Conservation (phyloP, 2,797 vertebrate genomes). For the Sebastes steindachneri region DNA sequence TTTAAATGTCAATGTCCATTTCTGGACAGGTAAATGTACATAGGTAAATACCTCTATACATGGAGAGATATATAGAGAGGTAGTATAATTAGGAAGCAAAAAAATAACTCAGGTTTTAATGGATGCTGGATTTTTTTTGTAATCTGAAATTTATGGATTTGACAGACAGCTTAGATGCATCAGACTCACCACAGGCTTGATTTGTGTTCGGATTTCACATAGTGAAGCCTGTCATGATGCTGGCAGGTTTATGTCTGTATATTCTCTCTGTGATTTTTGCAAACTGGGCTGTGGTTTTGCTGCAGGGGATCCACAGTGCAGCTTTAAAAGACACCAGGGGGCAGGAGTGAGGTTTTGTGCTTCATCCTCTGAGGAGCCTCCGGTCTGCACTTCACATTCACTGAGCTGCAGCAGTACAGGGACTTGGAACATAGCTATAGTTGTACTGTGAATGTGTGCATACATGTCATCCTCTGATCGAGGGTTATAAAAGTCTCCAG, state of each 20-base stretch:
- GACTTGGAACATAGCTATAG: background rate
- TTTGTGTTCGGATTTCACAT: constrained; percentile 9
- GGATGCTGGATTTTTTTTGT: background rate
- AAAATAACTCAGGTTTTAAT: constrained; percentile 10
- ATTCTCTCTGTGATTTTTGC: background rate
- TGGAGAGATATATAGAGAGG: background rate
- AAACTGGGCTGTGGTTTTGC: background rate
- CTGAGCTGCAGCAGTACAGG: background rate
- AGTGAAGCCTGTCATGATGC: background rate
- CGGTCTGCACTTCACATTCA: background rate
- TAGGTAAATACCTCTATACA: background rate
- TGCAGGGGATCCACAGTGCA: constrained; percentile 37
- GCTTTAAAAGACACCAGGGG: constrained; percentile 64
- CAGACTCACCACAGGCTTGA: background rate
- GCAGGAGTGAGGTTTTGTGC: constrained; percentile 65
- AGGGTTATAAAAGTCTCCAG: background rate
- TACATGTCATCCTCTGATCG: background rate
- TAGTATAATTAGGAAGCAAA: background rate
- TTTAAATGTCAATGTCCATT: background rate
- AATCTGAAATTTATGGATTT: constrained; percentile 10
- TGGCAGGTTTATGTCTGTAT: constrained; percentile 13
- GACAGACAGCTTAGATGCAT: background rate
- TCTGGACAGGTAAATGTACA: background rate
- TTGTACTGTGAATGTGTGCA: background rate
- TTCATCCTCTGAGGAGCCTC: background rate